Conservation (phyloP, 2,797 vertebrate species). For the Pipistrellus pygmaeus region DNA sequence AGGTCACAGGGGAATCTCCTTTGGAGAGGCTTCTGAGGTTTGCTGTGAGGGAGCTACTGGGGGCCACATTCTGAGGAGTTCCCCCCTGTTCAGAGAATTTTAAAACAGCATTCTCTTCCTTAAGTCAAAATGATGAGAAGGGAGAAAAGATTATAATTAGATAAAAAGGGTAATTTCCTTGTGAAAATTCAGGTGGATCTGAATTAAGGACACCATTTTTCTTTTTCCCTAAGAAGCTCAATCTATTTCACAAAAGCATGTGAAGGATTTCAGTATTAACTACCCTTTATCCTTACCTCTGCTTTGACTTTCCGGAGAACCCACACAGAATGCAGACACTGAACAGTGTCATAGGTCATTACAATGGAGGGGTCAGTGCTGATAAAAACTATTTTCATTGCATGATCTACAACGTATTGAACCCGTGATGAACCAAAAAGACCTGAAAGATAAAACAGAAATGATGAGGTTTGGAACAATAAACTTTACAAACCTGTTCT, state of each 20-base stretch:
- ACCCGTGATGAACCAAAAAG: slow-evolving; percentile 91
- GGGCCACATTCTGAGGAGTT: slow-evolving; percentile 89
- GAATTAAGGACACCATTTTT: background rate
- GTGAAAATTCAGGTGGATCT: background rate
- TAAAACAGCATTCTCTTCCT: slow-evolving; percentile 95
- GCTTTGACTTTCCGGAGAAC: slow-evolving; percentile 93
- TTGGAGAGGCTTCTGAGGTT: slow-evolving; percentile 94
- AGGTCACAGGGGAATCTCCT: slow-evolving; percentile 92
- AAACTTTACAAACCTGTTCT: background rate
- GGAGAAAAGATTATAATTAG: background rate
- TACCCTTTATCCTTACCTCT: slow-evolving; percentile 88
- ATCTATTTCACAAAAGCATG: background rate
- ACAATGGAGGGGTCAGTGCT: slow-evolving; percentile 93
- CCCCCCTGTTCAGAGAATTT: slow-evolving; percentile 91
- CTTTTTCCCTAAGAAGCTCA: background rate
- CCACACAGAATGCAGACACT: slow-evolving; percentile 95
- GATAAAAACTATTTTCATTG: slow-evolving; percentile 95
- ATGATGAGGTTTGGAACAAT: slow-evolving; percentile 23
- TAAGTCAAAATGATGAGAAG: slow-evolving; percentile 43
- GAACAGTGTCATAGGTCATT: slow-evolving; percentile 95
- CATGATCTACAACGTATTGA: slow-evolving; percentile 94
- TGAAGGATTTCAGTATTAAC: background rate
- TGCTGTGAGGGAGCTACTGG: slow-evolving; percentile 91
- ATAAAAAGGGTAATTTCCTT: slow-evolving; percentile 26
- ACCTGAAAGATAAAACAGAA: slow-evolving; percentile 84